These are phyloP conservation scores for Eubasilissa splendida DNA, from an alignment of 2,888 invertebrate species.

Conservation along the genomic window DNA sequence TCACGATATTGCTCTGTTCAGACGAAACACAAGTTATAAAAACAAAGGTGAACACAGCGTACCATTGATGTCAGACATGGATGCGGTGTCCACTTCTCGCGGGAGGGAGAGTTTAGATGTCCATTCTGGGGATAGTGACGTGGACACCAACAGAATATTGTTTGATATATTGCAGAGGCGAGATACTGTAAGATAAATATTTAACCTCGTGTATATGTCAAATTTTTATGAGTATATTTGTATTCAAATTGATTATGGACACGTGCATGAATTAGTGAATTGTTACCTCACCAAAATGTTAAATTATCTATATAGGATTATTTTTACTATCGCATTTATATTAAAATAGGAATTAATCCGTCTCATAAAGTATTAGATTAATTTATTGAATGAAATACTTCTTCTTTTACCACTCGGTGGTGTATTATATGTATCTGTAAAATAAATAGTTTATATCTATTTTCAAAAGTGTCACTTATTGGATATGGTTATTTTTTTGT, in stretches of 20 bases:
- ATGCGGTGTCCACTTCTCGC: constrained; percentile 47
- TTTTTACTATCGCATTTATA: constrained; percentile 8
- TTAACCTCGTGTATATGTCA: background rate
- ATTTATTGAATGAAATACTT: too few species aligned
- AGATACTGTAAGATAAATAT: constrained; percentile 62
- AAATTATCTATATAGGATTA: background rate
- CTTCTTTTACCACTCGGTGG: too few species aligned
- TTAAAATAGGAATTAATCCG: background rate
- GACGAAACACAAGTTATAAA: constrained; percentile 50
- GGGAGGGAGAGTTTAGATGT: constrained; percentile 61
- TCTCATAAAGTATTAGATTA: background rate
- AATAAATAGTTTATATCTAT: too few species aligned
- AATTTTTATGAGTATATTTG: constrained; percentile 4
- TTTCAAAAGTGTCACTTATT: too few species aligned
- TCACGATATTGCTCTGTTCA: constrained; percentile 51
- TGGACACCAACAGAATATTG: constrained; percentile 72
- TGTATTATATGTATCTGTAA: too few species aligned
- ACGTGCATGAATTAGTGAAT: background rate
- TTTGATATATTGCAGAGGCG: constrained; percentile 73
- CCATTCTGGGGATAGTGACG: constrained; percentile 67
- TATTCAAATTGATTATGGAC: background rate
- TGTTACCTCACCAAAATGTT: constrained; percentile 9
- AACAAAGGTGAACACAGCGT: constrained; percentile 62
- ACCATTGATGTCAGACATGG: constrained; percentile 64
- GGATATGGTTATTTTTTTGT: too few species aligned